Evolutionary conservation across 2,888 invertebrate species (phyloP), one percentile per base, ranked within the genome.

Genomic region (Chloroclysta siterata): DNA sequence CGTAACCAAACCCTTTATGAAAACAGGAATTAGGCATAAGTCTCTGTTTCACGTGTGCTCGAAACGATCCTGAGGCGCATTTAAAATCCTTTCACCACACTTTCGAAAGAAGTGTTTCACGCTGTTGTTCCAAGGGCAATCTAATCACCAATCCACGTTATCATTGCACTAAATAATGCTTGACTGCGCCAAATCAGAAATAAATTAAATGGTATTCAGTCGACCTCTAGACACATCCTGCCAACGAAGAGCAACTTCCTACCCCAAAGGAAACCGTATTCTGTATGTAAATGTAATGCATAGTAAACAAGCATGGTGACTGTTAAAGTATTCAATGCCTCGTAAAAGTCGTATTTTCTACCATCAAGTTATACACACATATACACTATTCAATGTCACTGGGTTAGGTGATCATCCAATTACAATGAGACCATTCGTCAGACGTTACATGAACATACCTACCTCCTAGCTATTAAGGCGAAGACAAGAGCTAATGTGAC

Each of bases 331-430:
- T 10, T 46, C 17, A 46, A 10, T 42, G 17, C 5, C 17, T 46
- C 15, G 44, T 42, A 42, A 42, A 44, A 14, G 14, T 0, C 14
- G 42, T 17, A 5, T 48, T 48, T 13, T 28, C 22, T 48, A 28
- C 5, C 28, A 48, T n/a, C 33, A 41, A 52, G 53, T 50, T 22
- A 22, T 22, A 6, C 59, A 52, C 60, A 57, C 28, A 47, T 54
- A 72, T 41, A 73, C 69, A 66, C 68, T 57, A 61, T 76, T 78
- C 79, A 83, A 81, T 83, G 81, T 78, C 81, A 74, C 42, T 61
- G 69, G 66, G 71, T 78, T 61, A 69, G 66, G 71, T 78, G 81
- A 82, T 83, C 79, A 79, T 81, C 73, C 79, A 79, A 81, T 84
- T 77, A 81, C 74, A 73, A 71, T 72, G 71, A 69, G 70, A 70